Base-by-base conservation (phyloP, 2,797 vertebrate genomes). In the Eutrigla gurnardus region DNA sequence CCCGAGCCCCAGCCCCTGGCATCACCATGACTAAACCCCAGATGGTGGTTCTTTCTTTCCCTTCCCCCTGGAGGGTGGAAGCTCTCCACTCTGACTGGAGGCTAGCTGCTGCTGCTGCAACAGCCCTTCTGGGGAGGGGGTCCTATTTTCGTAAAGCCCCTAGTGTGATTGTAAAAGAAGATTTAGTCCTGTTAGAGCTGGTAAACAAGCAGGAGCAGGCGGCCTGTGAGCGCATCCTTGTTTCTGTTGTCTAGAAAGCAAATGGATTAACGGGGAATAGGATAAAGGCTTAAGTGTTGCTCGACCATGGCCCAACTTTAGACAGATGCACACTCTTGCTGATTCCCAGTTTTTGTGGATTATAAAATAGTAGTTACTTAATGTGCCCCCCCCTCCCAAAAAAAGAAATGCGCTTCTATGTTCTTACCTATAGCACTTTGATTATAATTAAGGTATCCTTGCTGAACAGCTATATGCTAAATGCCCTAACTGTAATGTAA, bases 11-110 rank as follows among this genome's bases (percentile, higher is more conserved):
- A 79, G 89, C 89, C 84, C 91, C 90, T 95, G 93, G 95, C 94
- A 95, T 92, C 92, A 94, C 93, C 94, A 94, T 94, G 93, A 94
- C 93, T 94, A 94, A 95, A 94, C 90, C 93, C 92, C 94, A 95
- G 95, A 95, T 95, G 94, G 94, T 94, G 89, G 88, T 82, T 93
- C 92, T 93, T 93, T 93, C 84, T 91, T 91, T 91, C 75, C 66
- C 73, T 91, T 90, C 84, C 93, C 92, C 93, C 93, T 86, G 86
- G 86, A 93, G 92, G 92, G 86, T 92, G 89, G 87, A 93, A 91
- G 93, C 89, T 86, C 82, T 91, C 76, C 74, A 63, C 74, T 83
- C 84, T 87, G 81, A 82, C 91, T 93, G 91, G 92, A 88, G 89
- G 89, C 88, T 81, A 80, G 85, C 83, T 74, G 73, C 86, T 82